phyloP scores from a whole-genome alignment of 2,113 vertebrate species.

The Pelvicachromis taeniatus region DNA sequence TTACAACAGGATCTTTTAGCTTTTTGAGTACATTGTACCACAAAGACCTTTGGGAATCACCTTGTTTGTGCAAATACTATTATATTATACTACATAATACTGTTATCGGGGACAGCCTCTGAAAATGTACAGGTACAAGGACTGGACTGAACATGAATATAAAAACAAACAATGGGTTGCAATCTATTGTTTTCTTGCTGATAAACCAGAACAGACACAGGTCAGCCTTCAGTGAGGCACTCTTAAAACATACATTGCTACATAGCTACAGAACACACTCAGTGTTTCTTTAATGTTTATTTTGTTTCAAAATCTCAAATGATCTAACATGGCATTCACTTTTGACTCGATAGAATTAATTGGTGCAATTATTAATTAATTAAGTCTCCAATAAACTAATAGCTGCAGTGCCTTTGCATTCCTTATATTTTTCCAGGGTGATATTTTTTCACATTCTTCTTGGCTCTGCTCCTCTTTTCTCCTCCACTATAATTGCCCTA shows the following conservation, averaged over 20 bases:
- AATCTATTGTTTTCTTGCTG: no score
- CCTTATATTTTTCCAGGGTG: background rate
- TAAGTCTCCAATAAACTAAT: background rate
- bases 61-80: background rate
- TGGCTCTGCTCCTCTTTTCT: background rate
- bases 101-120: background rate
- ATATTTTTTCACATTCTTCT: background rate
- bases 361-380: background rate
- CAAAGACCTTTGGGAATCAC: background rate
- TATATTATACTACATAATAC: no score
- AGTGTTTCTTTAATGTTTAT: background rate
- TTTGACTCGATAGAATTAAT: background rate
- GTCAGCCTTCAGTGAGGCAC: background rate
- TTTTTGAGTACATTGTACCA: background rate
- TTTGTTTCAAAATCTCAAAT: background rate
- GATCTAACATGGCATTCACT: background rate
- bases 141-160: background rate
- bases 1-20: background rate
- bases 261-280: background rate
- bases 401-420: background rate
- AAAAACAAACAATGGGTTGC: background rate
- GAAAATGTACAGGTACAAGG: background rate
- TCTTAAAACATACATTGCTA: background rate
- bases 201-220: background rate
- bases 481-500: conserved; percentile 19